These are phyloP conservation scores for Ceratoteleas bidentatus DNA, from an alignment of 1,140 invertebrate species.

Conservation along the genomic window DNA sequence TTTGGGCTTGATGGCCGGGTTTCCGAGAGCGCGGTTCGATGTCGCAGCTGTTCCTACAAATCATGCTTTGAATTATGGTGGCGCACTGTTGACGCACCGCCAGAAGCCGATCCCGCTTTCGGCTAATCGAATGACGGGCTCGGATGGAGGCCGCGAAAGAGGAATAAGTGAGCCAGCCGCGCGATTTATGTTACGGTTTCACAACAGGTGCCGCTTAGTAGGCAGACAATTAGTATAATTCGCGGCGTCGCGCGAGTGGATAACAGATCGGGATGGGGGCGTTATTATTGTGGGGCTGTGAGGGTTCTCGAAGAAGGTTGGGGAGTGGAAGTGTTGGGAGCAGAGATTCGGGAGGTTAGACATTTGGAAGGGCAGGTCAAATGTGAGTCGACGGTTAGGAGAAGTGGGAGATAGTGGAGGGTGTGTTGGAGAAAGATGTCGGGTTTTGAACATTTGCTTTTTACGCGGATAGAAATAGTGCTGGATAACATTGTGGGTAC, in stretches of 20 bases:
- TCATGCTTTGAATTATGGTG: conserved; percentile 44
- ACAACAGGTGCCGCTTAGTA: conserved; percentile 33
- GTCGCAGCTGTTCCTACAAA: conserved; percentile 53
- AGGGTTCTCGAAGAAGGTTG: neutral
- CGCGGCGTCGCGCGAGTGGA: conserved; percentile 9
- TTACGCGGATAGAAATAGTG: too few species aligned
- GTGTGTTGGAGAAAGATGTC: too few species aligned
- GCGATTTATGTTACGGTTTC: conserved; percentile 21
- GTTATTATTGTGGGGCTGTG: neutral
- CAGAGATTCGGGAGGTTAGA: too few species aligned
- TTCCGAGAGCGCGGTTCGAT: conserved; percentile 3
- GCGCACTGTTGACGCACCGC: conserved; percentile 17
- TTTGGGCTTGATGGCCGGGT: conserved; percentile 25
- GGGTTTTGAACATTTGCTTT: too few species aligned
- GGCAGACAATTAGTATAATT: conserved; percentile 24
- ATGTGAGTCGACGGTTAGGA: too few species aligned
- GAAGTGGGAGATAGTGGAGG: too few species aligned
- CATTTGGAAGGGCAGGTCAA: too few species aligned
- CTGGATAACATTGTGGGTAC: too few species aligned
- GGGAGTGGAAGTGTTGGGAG: neutral
- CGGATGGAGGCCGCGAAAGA: neutral
- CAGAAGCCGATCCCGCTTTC: conserved; percentile 9
- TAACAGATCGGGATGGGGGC: neutral
- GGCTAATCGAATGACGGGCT: conserved; percentile 8
- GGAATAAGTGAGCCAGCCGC: neutral